Base-by-base conservation (phyloP, 2,888 invertebrate genomes). In the Brachyptera risi region DNA sequence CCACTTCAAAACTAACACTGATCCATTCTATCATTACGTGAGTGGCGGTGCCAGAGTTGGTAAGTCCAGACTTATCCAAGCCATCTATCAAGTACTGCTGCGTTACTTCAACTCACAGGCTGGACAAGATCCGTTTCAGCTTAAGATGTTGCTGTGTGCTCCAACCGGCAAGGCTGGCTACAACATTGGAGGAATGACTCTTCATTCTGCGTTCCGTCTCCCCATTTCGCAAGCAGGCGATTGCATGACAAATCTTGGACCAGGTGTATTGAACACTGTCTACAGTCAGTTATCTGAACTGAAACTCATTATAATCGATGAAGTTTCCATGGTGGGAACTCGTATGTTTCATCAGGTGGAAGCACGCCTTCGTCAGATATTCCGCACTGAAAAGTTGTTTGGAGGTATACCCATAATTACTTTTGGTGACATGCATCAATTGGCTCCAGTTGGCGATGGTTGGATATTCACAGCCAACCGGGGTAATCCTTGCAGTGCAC, bases 1-100 rank as follows among this genome's bases (percentile, higher is more conserved):
- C n/a, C n/a, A 26, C n/a, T 7, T 54, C 5, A 26, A 54, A 54
- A 17, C 11, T 17, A 23, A 26, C 19, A 26, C 54, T 17, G 27
- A 27, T 21, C 68, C 65, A 27, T 63, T 68, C 59, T 59, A 57
- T 58, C 62, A 65, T n/a, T n/a, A n/a, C n/a, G n/a, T n/a, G n/a
- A 63, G 61, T 63, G 69, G 69, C 4, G 65, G 67, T 42, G 71
- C 70, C 7, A 70, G 71, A 3, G 70, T 70, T n/a, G 71, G 71
- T 9, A 71, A 71, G 66, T 70, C 69, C 60, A 63, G 50, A 15
- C 58, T 69, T 1, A 68, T 72, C 3, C 66, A 64, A 19, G 64
- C 67, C 13, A 63, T 71, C 31, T 66, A 65, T 60, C 70, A 69
- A n/a, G 44, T 63, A 49, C 58, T 68, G 47, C 67, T 61, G 35